Conservation (phyloP, 2,113 vertebrate species). For the Cyphomyrus plagiostoma region DNA sequence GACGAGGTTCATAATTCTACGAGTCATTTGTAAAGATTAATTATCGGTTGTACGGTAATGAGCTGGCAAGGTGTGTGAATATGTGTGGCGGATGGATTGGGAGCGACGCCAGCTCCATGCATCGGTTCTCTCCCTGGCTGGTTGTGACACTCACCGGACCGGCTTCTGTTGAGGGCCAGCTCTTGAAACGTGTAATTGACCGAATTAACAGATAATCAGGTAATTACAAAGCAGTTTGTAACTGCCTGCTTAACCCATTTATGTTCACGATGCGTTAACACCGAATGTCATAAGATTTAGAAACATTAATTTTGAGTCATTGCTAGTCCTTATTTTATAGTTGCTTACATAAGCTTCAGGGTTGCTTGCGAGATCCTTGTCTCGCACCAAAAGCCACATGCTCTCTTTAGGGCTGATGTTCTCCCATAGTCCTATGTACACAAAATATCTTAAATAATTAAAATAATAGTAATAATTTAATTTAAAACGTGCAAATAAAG, state of each 20-base stretch:
- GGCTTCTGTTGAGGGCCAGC: constrained; percentile 8
- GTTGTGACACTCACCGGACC: constrained; percentile 17
- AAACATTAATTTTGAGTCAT: background rate
- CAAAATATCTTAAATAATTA: background rate
- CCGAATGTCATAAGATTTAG: constrained; percentile 5
- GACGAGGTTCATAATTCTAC: background rate
- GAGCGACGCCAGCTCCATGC: constrained; percentile 16
- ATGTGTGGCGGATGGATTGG: constrained; percentile 13
- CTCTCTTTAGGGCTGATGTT: background rate
- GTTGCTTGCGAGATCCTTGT: background rate
- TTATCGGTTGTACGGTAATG: constrained; percentile 14
- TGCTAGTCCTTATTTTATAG: background rate
- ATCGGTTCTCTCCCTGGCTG: constrained; percentile 8
- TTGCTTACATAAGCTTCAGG: background rate
- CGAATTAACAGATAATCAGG: constrained; percentile 24
- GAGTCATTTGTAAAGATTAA: constrained; percentile 22
- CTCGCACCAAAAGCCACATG: background rate
- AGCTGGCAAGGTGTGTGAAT: constrained; percentile 22
- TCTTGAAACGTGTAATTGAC: constrained; percentile 21
- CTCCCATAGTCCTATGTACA: background rate
- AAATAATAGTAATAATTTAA: background rate
- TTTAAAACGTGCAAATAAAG: background rate
- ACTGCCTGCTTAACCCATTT: background rate
- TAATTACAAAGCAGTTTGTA: constrained; percentile 19
- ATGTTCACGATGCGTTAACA: background rate